Base-by-base conservation (phyloP, 1,140 invertebrate genomes). In the Hormaphis cornu region DNA sequence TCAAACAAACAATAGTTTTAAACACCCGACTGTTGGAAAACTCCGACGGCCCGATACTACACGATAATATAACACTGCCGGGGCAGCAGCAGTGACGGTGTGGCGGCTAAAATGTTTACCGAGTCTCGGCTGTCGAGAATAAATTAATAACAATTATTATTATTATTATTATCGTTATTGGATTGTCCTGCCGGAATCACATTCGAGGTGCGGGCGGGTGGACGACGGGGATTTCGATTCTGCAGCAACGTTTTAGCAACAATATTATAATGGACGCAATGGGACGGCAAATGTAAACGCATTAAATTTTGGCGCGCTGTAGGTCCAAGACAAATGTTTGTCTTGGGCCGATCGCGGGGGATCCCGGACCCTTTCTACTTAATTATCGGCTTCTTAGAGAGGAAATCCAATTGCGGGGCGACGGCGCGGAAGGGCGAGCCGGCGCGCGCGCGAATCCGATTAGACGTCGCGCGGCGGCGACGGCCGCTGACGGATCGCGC, bases 271-370 rank as follows among this genome's bases (percentile, higher is more conserved):
- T 35, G 61, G 61, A 66, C 44, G 26, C 61, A 35, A 66, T 35
- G 61, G 44, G 44, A 66, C 61, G 59, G 61, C 61, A 66, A 66
- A 66, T 48, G 61, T 50, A 66, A 66, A 66, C 61, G 61, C 61
- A 66, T 66, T 66, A 66, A 63, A 14, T 33, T 28, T n/a, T n/a
- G 42, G 42, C 37, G 14, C 58, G 37, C 14, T 4, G 42, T 18
- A 30, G 26, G 59, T 42, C 42, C 20, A 50, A 50, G 44, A 66
- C 61, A 66, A 66, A 66, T 66, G 61, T 66, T 66, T 66, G 61
- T 66, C 61, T 66, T 66, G 1, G 16, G 42, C 42, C 44, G 61
- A 50, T 63, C 22, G 35, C 16, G 58, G 24, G 40, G 58, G 58
- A 61, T 26, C 28, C 24, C 10, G 5, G 22, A 30, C 61, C 61